These are phyloP conservation scores for Psittacus erithacus DNA, from an alignment of 2,113 vertebrate genomes.

Conservation along the genomic window DNA sequence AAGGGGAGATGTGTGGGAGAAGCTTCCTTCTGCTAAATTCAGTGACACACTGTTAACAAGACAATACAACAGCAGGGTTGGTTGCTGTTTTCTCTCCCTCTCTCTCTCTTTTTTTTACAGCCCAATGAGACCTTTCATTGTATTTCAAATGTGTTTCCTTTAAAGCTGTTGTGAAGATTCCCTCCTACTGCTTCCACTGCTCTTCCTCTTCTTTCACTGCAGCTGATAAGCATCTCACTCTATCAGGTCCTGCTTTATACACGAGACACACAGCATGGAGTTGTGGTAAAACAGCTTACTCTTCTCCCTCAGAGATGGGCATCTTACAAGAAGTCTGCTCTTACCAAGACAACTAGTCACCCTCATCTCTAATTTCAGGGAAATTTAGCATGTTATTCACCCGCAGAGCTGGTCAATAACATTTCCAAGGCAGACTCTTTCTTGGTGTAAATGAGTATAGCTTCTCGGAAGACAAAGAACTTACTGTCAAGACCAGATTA, in stretches of 20 bases:
- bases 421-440: background rate
- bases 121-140: conserved; percentile 46
- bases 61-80: conserved; percentile 49
- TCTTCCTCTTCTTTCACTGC: conserved; percentile 37
- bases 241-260: background rate
- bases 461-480: background rate
- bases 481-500: background rate
- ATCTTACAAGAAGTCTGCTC: background rate
- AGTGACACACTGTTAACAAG: conserved; percentile 51
- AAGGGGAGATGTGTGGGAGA: conserved; percentile 36
- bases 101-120: background rate
- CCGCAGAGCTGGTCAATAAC: background rate
- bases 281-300: background rate
- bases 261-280: background rate
- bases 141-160: conserved; percentile 59
- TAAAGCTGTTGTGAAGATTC: conserved; percentile 51
- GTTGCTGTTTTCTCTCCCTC: conserved; percentile 28
- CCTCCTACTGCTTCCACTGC: conserved; percentile 48
- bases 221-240: conserved; percentile 23
- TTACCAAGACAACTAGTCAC: background rate
- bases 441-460: background rate
- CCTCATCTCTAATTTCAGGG: background rate
- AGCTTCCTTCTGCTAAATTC: conserved; percentile 49
- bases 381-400: background rate
- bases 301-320: background rate